Evolutionary conservation across 2,888 invertebrate species (phyloP).

Genomic region (Hemithea aestivaria): DNA sequence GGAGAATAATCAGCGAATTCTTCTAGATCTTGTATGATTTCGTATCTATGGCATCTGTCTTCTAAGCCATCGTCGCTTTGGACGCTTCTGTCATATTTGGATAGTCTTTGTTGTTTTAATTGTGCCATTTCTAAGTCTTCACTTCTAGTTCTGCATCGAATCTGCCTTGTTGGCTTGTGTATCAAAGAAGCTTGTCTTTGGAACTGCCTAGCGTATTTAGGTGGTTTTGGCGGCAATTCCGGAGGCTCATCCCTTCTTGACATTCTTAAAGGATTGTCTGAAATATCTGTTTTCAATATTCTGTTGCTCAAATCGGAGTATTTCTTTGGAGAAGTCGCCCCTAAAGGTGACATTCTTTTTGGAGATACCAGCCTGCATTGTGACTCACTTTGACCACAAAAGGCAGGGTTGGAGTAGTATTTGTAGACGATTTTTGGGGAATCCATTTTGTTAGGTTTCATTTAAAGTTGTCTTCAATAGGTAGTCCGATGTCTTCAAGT

Average conservation of each 20-base stretch:
- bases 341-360: slow-evolving; percentile 62
- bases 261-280: slow-evolving; percentile 69
- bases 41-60: slow-evolving; percentile 71
- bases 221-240: slow-evolving; percentile 66
- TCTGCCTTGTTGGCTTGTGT: slow-evolving; percentile 68
- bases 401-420: slow-evolving; percentile 89
- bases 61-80: slow-evolving; percentile 59
- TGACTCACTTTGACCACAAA: slow-evolving; percentile 87
- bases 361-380: slow-evolving; percentile 43
- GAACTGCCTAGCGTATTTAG: slow-evolving; percentile 60
- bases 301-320: slow-evolving; percentile 50
- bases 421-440: slow-evolving; percentile 77
- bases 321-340: slow-evolving; percentile 70
- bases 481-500: slow-evolving; percentile 74
- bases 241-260: slow-evolving; percentile 62
- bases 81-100: slow-evolving; percentile 50
- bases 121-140: slow-evolving; percentile 74
- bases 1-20: slow-evolving; percentile 66
- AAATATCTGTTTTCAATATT: slow-evolving; percentile 68
- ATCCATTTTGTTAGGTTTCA: slow-evolving; percentile 52
- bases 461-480: too few relatives aligned
- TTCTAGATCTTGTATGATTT: slow-evolving; percentile 74
- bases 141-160: slow-evolving; percentile 56
- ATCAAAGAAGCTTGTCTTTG: slow-evolving; percentile 69
- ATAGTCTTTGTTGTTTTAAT: slow-evolving; percentile 46